Conservation (phyloP, 1,140 invertebrate genomes). For the Drosophila micromelanica region DNA sequence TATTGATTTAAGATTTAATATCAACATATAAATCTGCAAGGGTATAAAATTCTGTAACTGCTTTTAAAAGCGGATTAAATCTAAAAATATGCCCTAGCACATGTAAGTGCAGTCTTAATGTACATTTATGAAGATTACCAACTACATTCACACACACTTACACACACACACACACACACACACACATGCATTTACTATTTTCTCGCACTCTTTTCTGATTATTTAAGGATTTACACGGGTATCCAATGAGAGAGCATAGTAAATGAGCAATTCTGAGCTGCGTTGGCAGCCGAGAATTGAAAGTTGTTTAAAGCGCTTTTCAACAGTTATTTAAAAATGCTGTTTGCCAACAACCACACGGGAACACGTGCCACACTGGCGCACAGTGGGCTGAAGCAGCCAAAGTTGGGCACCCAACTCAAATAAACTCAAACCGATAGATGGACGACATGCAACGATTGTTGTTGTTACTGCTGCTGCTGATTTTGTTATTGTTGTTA, state of each 20-base stretch:
- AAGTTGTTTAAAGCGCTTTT: conserved; percentile 23
- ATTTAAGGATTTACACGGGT: conserved; percentile 5
- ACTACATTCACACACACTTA: conserved; percentile 2
- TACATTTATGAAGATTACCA: conserved; percentile 17
- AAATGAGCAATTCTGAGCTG: conserved; percentile 61
- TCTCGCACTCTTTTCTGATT: conserved; percentile 2
- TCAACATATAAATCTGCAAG: not conserved
- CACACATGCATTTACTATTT: not conserved
- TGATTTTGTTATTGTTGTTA: conserved; percentile 14
- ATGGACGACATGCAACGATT: conserved; percentile 52
- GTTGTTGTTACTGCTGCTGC: not conserved
- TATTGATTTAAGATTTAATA: no score
- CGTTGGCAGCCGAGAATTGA: conserved; percentile 28
- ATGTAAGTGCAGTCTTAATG: conserved; percentile 24
- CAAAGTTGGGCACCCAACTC: conserved; percentile 17
- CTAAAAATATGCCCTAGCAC: conserved; percentile 5
- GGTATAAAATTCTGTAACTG: not conserved
- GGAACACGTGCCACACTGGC: not conserved
- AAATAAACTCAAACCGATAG: conserved; percentile 62
- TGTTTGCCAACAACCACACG: conserved; percentile 38
- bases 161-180: not conserved
- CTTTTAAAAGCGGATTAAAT: conserved; percentile 14
- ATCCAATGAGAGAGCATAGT: conserved; percentile 48
- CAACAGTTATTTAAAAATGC: conserved; percentile 58
- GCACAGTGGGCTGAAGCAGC: not conserved